Conservation (phyloP, 2,113 vertebrate species). For the Aplodontia rufa region DNA sequence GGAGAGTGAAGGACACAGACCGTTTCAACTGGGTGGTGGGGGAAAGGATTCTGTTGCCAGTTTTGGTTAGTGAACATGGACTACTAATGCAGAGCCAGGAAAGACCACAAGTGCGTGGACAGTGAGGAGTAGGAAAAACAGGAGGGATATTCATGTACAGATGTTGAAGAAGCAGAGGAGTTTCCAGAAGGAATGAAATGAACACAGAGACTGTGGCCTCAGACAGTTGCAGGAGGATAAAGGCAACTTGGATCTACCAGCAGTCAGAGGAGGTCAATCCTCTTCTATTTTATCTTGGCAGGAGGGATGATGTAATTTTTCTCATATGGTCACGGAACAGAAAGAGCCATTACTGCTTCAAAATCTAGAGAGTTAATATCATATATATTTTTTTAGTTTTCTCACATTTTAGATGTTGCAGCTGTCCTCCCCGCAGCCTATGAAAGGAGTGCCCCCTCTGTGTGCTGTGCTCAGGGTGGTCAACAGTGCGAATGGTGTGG, state of each 20-base stretch:
- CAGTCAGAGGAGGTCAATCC: neutral
- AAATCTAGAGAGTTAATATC: neutral
- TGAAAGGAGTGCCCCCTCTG: neutral
- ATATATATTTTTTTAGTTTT: neutral
- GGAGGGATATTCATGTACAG: neutral
- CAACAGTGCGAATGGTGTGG: rapidly evolving
- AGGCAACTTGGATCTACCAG: neutral
- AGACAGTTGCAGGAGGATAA: neutral
- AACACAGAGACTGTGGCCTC: neutral
- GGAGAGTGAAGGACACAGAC: neutral
- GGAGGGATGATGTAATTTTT: neutral
- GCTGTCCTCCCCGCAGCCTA: neutral
- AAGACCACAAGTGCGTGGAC: neutral
- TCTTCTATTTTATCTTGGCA: neutral
- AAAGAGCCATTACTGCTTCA: neutral
- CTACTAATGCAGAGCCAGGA: neutral
- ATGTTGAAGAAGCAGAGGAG: neutral
- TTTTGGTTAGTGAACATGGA: neutral
- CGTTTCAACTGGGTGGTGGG: neutral
- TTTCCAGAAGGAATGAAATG: neutral
- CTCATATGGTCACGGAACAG: neutral
- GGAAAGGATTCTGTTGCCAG: neutral
- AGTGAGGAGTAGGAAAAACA: rapidly evolving
- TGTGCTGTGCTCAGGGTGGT: neutral
- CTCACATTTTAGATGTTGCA: neutral